Percentiles rank a stretch among this genome's conserved stretches.
Conservation (phyloP, 2,113 vertebrate species). For the Urocolius indicus region DNA sequence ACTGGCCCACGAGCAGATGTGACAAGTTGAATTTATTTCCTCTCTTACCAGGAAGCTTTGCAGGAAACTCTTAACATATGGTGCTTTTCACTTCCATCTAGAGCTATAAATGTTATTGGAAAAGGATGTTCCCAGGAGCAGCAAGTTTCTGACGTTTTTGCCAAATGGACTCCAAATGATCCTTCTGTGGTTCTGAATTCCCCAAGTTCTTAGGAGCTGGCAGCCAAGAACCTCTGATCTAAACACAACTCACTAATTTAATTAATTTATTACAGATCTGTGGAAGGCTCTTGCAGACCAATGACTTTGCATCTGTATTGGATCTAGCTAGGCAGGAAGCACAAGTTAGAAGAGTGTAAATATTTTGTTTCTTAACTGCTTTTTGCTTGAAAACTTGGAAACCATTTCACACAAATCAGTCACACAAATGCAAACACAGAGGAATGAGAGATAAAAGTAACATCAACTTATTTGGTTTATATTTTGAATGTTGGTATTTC, state of each 20-base stretch:
- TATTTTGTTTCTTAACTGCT: conserved; percentile 80
- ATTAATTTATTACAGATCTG: conserved; percentile 88
- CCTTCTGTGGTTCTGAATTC: conserved; percentile 84
- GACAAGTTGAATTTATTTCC: conserved; percentile 95
- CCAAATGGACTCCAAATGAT: conserved; percentile 87
- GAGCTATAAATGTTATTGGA: conserved; percentile 88
- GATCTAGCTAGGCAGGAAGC: conserved; percentile 78
- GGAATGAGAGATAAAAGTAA: conserved; percentile 44
- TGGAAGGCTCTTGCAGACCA: conserved; percentile 76
- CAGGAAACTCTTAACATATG: conserved; percentile 90
- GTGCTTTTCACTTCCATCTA: conserved; percentile 85
- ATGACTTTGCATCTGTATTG: conserved; percentile 82
- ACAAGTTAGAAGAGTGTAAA: conserved; percentile 75
- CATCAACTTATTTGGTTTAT: background rate
- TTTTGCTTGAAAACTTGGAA: conserved; percentile 77
- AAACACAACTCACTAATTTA: conserved; percentile 87
- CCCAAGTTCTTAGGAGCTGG: conserved; percentile 82
- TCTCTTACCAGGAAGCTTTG: conserved; percentile 89
- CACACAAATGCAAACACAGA: conserved; percentile 38
- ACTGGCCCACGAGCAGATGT: conserved; percentile 89
- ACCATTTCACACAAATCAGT: conserved; percentile 66
- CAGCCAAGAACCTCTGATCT: conserved; percentile 84
- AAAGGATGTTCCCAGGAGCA: conserved; percentile 86
- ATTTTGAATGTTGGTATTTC: background rate
- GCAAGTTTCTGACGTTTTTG: conserved; percentile 81